Percentiles rank a stretch among this genome's conserved stretches.
phyloP scores from a whole-genome alignment of 2,797 vertebrate species.

The Onychomys torridus region DNA sequence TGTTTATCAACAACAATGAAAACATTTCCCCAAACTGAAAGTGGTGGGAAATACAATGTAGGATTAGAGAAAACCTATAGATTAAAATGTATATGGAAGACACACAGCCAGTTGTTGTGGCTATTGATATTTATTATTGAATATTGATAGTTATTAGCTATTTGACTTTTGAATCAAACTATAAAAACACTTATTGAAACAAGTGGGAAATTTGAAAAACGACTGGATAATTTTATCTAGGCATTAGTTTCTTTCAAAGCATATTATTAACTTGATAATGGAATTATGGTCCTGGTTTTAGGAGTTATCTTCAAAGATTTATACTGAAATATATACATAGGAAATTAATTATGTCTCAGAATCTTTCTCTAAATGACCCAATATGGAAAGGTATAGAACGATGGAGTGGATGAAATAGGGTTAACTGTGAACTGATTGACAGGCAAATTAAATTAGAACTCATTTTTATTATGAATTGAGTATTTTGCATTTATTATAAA shows the following conservation, averaged over 20 bases:
- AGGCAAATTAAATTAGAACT: background rate
- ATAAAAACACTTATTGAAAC: conserved; percentile 9
- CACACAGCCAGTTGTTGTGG: background rate
- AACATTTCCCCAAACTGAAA: background rate
- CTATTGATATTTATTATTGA: background rate
- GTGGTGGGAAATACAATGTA: no score
- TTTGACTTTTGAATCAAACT: conserved; percentile 8
- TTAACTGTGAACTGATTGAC: background rate
- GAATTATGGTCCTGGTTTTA: conserved; percentile 9
- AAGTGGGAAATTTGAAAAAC: background rate
- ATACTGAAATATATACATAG: background rate
- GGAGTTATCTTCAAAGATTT: conserved; percentile 2
- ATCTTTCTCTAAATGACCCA: background rate
- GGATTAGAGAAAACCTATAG: background rate
- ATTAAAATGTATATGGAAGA: conserved; percentile 11
- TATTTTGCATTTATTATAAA: background rate
- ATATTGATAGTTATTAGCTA: background rate
- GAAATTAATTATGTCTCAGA: background rate
- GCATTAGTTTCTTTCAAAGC: background rate
- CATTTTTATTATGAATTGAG: background rate
- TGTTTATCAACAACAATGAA: background rate
- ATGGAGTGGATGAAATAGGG: background rate
- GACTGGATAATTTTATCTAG: background rate
- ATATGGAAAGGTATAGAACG: no score
- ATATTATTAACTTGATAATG: background rate